phyloP scores from a whole-genome alignment of 1,140 invertebrate genomes.

The Caenorhabditis tropicalis region DNA sequence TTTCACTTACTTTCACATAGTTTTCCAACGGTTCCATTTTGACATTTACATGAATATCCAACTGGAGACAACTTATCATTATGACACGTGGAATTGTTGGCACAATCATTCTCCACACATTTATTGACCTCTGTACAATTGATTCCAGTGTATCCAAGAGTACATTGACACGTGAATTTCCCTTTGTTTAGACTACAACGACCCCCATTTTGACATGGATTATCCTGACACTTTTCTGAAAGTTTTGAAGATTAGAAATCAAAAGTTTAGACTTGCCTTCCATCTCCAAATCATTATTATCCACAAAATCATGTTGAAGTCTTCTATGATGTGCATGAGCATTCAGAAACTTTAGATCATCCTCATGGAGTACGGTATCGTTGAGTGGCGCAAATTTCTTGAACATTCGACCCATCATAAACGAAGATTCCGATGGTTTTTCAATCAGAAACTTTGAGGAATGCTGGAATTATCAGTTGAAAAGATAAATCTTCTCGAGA shows the following conservation, averaged over 20 bases:
- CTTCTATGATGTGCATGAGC: slow-evolving; percentile 10
- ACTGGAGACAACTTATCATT: slow-evolving; percentile 30
- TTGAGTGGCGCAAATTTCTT: slow-evolving; percentile 41
- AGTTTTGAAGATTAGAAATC: background rate
- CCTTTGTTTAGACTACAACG: background rate
- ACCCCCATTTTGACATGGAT: slow-evolving; percentile 37
- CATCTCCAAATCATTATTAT: slow-evolving; percentile 30
- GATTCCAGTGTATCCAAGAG: background rate
- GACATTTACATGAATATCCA: slow-evolving; percentile 50
- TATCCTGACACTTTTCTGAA: slow-evolving; percentile 42
- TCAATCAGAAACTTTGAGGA: slow-evolving; percentile 15
- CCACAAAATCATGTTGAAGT: slow-evolving; percentile 48
- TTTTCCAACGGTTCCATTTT: slow-evolving; percentile 47
- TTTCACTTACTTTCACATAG: slow-evolving; percentile 52
- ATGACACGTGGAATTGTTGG: slow-evolving; percentile 2
- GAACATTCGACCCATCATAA: slow-evolving; percentile 38
- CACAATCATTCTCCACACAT: slow-evolving; percentile 16
- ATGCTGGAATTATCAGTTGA: background rate
- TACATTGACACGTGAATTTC: slow-evolving; percentile 11
- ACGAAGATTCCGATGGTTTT: slow-evolving; percentile 2
- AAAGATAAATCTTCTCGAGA: background rate
- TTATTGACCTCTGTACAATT: slow-evolving; percentile 11
- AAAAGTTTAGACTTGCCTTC: background rate
- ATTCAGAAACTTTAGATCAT: slow-evolving; percentile 49
- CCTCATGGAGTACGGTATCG: slow-evolving; percentile 5